Evolutionary conservation across 2,113 vertebrate genomes (phyloP).

Genomic region (Dipodomys spectabilis): DNA sequence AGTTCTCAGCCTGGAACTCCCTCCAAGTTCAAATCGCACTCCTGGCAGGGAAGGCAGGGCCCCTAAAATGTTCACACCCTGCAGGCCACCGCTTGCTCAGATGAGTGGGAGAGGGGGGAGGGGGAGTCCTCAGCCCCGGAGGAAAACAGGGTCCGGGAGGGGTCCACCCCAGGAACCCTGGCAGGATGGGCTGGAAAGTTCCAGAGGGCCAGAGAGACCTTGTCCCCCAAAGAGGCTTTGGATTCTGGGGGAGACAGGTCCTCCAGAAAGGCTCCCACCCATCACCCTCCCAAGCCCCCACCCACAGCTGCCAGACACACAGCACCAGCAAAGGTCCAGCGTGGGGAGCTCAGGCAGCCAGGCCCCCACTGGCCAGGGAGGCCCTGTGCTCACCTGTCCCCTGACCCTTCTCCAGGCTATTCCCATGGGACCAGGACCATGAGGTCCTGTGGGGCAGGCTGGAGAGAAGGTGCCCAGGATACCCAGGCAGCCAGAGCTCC

Average conservation of each 20-base stretch:
- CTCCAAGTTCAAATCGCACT: not conserved
- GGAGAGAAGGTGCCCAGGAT: accelerated
- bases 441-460: no score
- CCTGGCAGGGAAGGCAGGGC: not conserved
- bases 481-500: not conserved
- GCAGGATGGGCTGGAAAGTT: not conserved
- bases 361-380: not conserved
- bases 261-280: not conserved
- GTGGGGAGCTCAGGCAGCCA: no score
- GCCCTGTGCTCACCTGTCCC: no score
- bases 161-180: no score
- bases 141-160: not conserved
- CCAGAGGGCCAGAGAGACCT: not conserved
- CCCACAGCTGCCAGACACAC: not conserved
- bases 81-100: not conserved
- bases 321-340: no score
- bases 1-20: not conserved
- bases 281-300: not conserved
- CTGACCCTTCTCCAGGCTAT: not conserved
- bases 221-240: not conserved
- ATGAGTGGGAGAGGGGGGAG: not conserved
- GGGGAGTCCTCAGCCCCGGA: not conserved
- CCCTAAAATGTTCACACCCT: not conserved
- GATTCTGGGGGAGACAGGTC: not conserved
- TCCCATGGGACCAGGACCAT: not conserved